phyloP scores from a whole-genome alignment of 2,113 vertebrate species.

The Melospiza georgiana region DNA sequence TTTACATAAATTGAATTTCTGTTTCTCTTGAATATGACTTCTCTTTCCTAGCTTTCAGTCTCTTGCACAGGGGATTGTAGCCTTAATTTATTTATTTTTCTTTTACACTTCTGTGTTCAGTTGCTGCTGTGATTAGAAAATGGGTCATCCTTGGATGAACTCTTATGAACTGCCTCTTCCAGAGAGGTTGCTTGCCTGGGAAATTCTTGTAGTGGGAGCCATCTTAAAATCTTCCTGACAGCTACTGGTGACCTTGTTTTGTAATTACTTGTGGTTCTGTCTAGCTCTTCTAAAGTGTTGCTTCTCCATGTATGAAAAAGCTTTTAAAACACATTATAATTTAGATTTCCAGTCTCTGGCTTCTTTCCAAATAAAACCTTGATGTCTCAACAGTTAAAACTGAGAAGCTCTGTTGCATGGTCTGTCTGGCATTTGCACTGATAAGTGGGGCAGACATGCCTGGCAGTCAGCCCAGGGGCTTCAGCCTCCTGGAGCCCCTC shows the following conservation, averaged over 20 bases:
- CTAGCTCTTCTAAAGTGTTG: conserved; percentile 14
- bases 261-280: conserved; percentile 13
- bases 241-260: conserved; percentile 40
- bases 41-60: not conserved
- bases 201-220: conserved; percentile 32
- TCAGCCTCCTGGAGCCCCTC: not conserved
- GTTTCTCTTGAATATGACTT: not conserved
- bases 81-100: conserved; percentile 27
- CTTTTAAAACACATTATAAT: conserved; percentile 33
- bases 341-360: conserved; percentile 40
- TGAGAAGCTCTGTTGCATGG: not conserved
- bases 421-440: conserved; percentile 27
- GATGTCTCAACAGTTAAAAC: conserved; percentile 28
- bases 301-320: conserved; percentile 9
- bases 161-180: conserved; percentile 31
- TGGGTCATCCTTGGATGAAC: conserved; percentile 63
- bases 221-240: conserved; percentile 50
- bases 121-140: conserved; percentile 37
- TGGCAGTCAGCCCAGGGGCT: conserved; percentile 39
- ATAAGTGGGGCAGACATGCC: conserved; percentile 44
- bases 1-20: not conserved
- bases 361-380: conserved; percentile 33
- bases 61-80: not conserved
- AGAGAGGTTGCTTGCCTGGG: not conserved
- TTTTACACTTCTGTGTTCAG: conserved; percentile 12